A percentile compares a stretch with the other conserved stretches of the same genome.
These are phyloP conservation scores for Synanthedon formicaeformis DNA, from an alignment of 2,888 invertebrate genomes.

Conservation along the genomic window DNA sequence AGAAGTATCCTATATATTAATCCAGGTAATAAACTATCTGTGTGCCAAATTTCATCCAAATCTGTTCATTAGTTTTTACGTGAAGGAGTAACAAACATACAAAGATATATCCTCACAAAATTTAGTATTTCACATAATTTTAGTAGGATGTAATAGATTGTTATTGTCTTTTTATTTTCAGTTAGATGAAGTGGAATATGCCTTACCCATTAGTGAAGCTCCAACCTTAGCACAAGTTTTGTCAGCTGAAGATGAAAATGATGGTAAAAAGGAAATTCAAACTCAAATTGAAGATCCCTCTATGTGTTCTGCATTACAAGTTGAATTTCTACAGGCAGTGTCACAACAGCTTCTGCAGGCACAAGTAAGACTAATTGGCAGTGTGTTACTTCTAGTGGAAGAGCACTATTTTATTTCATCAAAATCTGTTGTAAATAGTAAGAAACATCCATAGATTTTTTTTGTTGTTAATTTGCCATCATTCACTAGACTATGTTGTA, in stretches of 20 bases:
- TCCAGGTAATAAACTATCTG: too few relatives aligned
- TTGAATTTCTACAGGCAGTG: slow-evolving; percentile 82
- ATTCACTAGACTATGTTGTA: too few relatives aligned
- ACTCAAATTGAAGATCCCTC: slow-evolving; percentile 26
- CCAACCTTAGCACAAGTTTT: slow-evolving; percentile 55
- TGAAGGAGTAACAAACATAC: too few relatives aligned
- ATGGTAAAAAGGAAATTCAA: slow-evolving; percentile 14
- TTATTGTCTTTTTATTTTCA: slow-evolving; percentile 14
- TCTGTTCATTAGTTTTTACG: too few relatives aligned
- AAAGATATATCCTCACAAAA: too few relatives aligned
- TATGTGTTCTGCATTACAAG: slow-evolving; percentile 55
- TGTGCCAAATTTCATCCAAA: too few relatives aligned
- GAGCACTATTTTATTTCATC: slow-evolving; percentile 1
- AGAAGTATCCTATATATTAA: too few relatives aligned
- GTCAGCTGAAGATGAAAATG: slow-evolving; percentile 33
- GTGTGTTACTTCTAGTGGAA: not conserved
- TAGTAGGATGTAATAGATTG: too few relatives aligned
- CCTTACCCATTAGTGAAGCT: slow-evolving; percentile 55
- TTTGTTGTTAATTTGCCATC: too few relatives aligned
- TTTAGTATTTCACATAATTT: too few relatives aligned
- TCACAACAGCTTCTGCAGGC: slow-evolving; percentile 91
- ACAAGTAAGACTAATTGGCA: slow-evolving; percentile 62
- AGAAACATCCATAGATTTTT: too few relatives aligned
- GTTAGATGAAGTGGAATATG: slow-evolving; percentile 65
- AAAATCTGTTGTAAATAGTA: too few relatives aligned